Conservation (phyloP, 2,888 invertebrate species). For the Melangyna quadrimaculata region DNA sequence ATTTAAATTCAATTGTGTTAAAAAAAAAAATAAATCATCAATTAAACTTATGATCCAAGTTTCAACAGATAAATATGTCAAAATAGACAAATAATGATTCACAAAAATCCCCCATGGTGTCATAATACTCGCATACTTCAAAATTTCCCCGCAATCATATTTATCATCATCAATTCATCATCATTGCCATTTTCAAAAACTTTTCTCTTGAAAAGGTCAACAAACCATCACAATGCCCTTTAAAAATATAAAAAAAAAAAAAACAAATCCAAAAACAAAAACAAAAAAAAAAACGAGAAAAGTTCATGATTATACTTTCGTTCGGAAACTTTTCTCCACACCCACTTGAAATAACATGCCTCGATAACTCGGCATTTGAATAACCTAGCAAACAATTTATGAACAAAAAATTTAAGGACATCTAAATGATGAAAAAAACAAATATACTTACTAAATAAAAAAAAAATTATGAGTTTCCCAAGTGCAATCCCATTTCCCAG, state of each 20-base stretch:
- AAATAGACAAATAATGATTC: neutral
- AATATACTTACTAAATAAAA: slow-evolving; percentile 14
- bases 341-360: slow-evolving; percentile 58
- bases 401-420: slow-evolving; percentile 55
- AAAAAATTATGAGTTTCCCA: slow-evolving; percentile 12
- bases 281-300: neutral
- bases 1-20: neutral
- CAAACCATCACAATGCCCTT: slow-evolving; percentile 53
- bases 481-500: slow-evolving; percentile 40
- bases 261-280: neutral
- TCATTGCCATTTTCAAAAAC: slow-evolving; percentile 4
- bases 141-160: neutral
- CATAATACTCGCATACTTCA: neutral
- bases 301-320: slow-evolving; percentile 1
- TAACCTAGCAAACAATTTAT: slow-evolving; percentile 41
- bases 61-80: neutral
- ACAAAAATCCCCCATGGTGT: neutral
- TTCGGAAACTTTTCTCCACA: slow-evolving; percentile 7
- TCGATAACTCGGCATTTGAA: slow-evolving; percentile 59
- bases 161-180: slow-evolving; percentile 1
- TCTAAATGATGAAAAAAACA: slow-evolving; percentile 53
- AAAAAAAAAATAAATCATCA: neutral
- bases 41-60: neutral
- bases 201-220: slow-evolving; percentile 28
- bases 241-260: slow-evolving; percentile 48